Percentiles rank a stretch among this genome's conserved stretches.
phyloP scores from a whole-genome alignment of 2,888 invertebrate species.

The Spodoptera picta region DNA sequence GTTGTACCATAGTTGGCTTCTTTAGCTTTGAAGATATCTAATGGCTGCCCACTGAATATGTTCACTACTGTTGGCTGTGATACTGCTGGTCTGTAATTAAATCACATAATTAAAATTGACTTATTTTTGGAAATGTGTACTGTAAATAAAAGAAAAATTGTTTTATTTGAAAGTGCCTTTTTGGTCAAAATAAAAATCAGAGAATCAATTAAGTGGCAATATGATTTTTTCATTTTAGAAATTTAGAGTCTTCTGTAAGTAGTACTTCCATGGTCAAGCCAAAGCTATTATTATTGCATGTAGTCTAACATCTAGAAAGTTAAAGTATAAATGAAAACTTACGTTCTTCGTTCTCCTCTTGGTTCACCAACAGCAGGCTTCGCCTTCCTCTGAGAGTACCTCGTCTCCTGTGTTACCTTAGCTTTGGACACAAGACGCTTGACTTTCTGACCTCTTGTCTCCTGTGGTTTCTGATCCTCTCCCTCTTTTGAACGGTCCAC shows the following conservation, averaged over 20 bases:
- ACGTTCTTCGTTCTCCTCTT: conserved; percentile 16
- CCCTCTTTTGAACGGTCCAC: conserved; percentile 89
- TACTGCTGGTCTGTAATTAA: conserved; percentile 23
- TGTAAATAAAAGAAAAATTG: no score
- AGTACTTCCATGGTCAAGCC: background rate
- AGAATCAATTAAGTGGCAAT: no score
- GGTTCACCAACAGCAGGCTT: conserved; percentile 1
- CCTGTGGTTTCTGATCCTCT: conserved; percentile 62
- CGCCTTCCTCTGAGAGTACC: conserved; percentile 62
- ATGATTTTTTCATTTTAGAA: no score
- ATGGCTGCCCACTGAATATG: conserved; percentile 89
- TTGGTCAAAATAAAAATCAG: no score
- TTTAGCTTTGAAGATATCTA: conserved; percentile 90
- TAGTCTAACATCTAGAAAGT: no score
- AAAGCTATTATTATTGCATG: no score
- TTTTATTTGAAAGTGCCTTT: no score
- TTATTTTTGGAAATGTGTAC: no score
- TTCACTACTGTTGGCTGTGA: conserved; percentile 83
- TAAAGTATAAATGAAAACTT: background rate
- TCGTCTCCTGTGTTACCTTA: conserved; percentile 60
- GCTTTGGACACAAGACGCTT: conserved; percentile 80
- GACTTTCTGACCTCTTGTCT: conserved; percentile 87
- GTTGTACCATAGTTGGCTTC: conserved; percentile 77
- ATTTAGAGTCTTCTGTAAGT: background rate
- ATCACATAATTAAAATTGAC: no score